Evolutionary conservation across 2,797 vertebrate genomes (phyloP), one percentile per base, ranked within the genome.

Genomic region (Notolepis coatsorum): DNA sequence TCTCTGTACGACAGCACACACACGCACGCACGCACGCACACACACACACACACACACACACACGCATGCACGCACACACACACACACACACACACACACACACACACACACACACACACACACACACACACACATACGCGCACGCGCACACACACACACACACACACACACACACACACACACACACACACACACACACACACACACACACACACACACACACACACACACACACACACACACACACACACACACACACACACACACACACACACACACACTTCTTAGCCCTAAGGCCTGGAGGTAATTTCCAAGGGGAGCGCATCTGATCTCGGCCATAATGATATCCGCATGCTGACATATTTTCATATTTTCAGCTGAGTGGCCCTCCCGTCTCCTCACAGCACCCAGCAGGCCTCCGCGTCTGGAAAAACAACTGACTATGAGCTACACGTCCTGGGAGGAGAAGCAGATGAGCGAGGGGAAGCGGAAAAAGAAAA

Each of bases 271-370:
- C 28, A 24, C 15, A 12, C 47, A 21, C 28, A 15, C 38, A 15
- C 60, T 73, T 77, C 59, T 75, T 77, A 61, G 68, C 41, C 48
- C 21, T 2, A 35, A 66, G 55, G 75, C 64, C 76, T 82, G 81
- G 71, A 79, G 73, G 69, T 85, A 77, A 84, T 88, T 86, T 82
- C 59, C 46, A 60, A n/a, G 64, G 57, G 56, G 24, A n/a, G 41
- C 75, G 79, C 77, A 75, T 84, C 82, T 84, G 83, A 84, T 84
- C 68, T 68, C 78, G 65, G 65, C 71, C 65, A 71, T 89, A 87
- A 86, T 85, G 75, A 81, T 73, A 75, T 89, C 77, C 68, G 56
- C 72, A 84, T 86, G 84, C 68, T 78, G 76, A 71, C 71, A 82
- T 75, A 68, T 84, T 84, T 84, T 84, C 69, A 82, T 84, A 77